Base-by-base conservation (phyloP, 2,888 invertebrate species). In the Electrophaes corylata region DNA sequence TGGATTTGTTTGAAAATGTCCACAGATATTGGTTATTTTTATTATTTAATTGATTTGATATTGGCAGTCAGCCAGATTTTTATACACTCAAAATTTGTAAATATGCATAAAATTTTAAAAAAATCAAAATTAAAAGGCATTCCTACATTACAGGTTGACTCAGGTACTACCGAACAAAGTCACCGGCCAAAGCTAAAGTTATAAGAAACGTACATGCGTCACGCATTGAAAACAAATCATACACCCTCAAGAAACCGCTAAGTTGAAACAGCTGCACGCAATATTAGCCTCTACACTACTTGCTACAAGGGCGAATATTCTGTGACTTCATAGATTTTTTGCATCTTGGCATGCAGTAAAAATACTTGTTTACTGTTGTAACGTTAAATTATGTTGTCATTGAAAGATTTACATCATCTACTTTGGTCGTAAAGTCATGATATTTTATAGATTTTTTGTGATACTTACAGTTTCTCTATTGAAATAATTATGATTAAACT, bases 301-400 rank as follows among this genome's bases (percentile, higher is more conserved):
- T 14, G 4, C 11, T 18, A 39, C 39, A 55, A 29, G 39, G 50
- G 46, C 20, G 45, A 54, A 47, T 47, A 40, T 51, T n/a, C 37
- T 23, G 18, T 39, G 18, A 29, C 37, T 37, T 41, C 33, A 29
- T 19, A 6, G 3, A n/a, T 60, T 60, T 60, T 57, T 40, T 60
- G 54, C 57, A 57, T 40, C 35, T 45, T 52, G 70, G 71, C 72
- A 62, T 60, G 57, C 54, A 46, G 31, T 23, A 45, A 35, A 64
- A 29, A 57, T 68, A 67, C 67, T 59, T 64, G 69, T 29, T 69
- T 67, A 70, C 72, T 20, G 66, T 66, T 61, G 69, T 71, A 29
- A 29, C 37, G 37, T 37, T 10, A 16, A 37, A 37, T 37, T 37
- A 72, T 53, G 67, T 55, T 71, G 71, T 70, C 71, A 64, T 68